phyloP scores from a whole-genome alignment of 1,140 invertebrate genomes.

The Pinna nobilis region DNA sequence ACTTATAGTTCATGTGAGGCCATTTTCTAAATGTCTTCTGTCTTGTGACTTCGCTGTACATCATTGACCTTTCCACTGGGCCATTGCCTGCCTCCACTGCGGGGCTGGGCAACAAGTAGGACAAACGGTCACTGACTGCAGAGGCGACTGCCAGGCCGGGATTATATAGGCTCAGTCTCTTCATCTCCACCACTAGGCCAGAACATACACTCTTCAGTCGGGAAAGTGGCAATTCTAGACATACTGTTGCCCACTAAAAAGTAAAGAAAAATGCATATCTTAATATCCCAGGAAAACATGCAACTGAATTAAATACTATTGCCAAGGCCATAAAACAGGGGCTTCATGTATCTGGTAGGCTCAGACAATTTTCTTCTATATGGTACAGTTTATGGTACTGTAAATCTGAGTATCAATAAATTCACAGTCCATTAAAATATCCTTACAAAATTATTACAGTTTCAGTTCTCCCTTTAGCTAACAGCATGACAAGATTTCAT shows the following conservation, averaged over 20 bases:
- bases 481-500: too few relatives aligned
- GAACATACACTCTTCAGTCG: constrained; percentile 86
- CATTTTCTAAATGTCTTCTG: constrained; percentile 93
- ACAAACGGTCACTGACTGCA: constrained; percentile 89
- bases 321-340: too few relatives aligned
- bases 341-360: too few relatives aligned
- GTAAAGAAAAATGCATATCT: constrained; percentile 32
- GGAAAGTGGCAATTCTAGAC: constrained; percentile 85
- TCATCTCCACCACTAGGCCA: constrained; percentile 87
- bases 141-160: constrained; percentile 91
- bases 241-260: constrained; percentile 92
- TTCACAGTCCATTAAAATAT: too few relatives aligned
- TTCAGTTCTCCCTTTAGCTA: too few relatives aligned
- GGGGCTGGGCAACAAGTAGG: constrained; percentile 80
- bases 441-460: too few relatives aligned
- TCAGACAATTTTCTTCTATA: too few relatives aligned
- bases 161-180: constrained; percentile 86
- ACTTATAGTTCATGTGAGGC: constrained; percentile 98
- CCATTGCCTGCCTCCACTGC: constrained; percentile 53
- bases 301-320: background rate
- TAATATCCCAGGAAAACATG: background rate
- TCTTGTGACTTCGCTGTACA: constrained; percentile 93
- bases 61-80: constrained; percentile 75
- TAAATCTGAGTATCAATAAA: too few relatives aligned
- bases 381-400: too few relatives aligned